phyloP scores from a whole-genome alignment of 2,113 vertebrate species.

The Smithornis capensis region DNA sequence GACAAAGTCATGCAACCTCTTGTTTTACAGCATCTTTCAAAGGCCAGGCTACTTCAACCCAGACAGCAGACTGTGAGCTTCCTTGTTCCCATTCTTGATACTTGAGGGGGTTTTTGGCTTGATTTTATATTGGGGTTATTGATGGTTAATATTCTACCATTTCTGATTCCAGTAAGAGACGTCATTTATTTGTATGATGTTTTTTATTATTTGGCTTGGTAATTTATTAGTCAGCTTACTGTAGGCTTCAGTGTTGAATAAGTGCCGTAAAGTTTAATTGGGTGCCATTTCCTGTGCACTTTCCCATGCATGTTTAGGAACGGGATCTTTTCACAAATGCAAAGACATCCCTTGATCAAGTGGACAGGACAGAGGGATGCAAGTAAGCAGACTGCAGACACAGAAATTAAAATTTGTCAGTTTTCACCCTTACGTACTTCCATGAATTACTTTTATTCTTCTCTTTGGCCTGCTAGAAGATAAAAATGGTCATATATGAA shows the following conservation, averaged over 20 bases:
- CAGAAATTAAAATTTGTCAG: background rate
- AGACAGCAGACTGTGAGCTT: background rate
- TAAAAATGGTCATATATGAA: background rate
- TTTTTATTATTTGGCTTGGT: background rate
- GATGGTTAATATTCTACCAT: background rate
- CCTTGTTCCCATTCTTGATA: background rate
- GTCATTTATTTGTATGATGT: background rate
- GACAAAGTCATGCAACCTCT: background rate
- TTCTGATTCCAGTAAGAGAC: background rate
- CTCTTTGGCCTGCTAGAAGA: background rate
- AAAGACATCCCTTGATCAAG: background rate
- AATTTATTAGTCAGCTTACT: slow-evolving; percentile 10
- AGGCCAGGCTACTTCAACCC: background rate
- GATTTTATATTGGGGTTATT: background rate
- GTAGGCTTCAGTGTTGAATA: background rate
- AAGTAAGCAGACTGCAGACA: background rate
- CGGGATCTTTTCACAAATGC: background rate
- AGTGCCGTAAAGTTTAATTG: slow-evolving; percentile 18
- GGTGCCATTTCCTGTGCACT: slow-evolving; percentile 10
- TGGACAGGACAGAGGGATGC: background rate
- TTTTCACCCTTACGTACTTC: background rate
- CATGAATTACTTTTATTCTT: background rate
- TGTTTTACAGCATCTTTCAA: background rate
- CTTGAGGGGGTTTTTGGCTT: background rate
- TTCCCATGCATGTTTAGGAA: background rate